A percentile compares a stretch with the other conserved stretches of the same genome.
These are phyloP conservation scores for Odontamblyopus rebecca DNA, from an alignment of 2,797 vertebrate genomes.

Conservation along the genomic window DNA sequence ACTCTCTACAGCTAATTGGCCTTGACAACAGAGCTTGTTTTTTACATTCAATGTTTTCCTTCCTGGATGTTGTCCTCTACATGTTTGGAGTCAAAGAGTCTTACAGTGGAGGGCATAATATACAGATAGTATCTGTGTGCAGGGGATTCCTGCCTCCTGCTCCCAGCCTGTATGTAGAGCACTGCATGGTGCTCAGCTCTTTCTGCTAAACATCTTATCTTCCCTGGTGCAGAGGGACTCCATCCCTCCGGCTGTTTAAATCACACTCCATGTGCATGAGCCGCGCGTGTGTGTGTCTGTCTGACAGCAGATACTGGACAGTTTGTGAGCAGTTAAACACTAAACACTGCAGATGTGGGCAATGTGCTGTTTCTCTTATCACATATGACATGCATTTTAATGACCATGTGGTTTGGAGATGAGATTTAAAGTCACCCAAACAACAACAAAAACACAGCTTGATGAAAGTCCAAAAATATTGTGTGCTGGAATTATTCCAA, in stretches of 20 bases:
- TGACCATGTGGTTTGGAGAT: background rate
- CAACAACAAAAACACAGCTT: conserved; percentile 6
- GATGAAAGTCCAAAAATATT: background rate
- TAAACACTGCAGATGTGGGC: conserved; percentile 8
- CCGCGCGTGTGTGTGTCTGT: conserved; percentile 3
- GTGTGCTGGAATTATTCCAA: background rate
- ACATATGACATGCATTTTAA: background rate
- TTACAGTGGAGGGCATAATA: conserved; percentile 41
- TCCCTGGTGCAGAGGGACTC: conserved; percentile 52
- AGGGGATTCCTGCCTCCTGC: conserved; percentile 65
- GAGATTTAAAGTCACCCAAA: background rate
- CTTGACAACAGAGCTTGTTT: background rate
- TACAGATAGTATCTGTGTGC: conserved; percentile 66
- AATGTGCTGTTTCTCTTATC: background rate
- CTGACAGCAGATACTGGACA: conserved; percentile 6
- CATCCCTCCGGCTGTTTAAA: conserved; percentile 54
- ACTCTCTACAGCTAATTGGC: background rate
- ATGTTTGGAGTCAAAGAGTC: conserved; percentile 31
- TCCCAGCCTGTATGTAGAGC: conserved; percentile 44
- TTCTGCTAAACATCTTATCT: conserved; percentile 61
- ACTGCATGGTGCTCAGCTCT: conserved; percentile 39
- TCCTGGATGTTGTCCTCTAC: conserved; percentile 21
- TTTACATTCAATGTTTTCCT: conserved; percentile 3
- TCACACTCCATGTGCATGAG: conserved; percentile 28
- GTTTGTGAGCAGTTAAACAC: conserved; percentile 7